phyloP scores from a whole-genome alignment of 2,888 invertebrate genomes.

The Amiota communis region DNA sequence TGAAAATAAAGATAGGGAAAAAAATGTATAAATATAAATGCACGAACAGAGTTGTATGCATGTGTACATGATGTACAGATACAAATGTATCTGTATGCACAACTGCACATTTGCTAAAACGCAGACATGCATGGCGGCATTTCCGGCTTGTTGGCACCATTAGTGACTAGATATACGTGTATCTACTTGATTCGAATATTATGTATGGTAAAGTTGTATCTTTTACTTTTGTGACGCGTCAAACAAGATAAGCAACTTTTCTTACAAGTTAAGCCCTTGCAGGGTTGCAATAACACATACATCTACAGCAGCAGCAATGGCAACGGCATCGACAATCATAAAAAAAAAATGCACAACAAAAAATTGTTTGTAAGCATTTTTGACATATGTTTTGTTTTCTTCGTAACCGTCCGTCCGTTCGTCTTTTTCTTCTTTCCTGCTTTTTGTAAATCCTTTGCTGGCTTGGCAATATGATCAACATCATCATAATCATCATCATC shows the following conservation, averaged over 20 bases:
- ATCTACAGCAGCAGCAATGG: neutral
- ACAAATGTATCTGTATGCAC: conserved; percentile 50
- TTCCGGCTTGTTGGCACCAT: conserved; percentile 68
- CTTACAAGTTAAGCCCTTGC: neutral
- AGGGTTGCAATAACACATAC: neutral
- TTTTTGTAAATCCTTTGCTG: conserved; percentile 55
- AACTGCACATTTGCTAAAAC: conserved; percentile 25
- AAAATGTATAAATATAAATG: neutral
- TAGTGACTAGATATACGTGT: conserved; percentile 48
- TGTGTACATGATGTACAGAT: conserved; percentile 34
- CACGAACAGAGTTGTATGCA: neutral
- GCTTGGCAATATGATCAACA: conserved; percentile 18
- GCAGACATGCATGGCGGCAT: conserved; percentile 67
- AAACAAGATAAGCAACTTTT: conserved; percentile 21
- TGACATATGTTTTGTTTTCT: conserved; percentile 59
- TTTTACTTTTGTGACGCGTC: neutral
- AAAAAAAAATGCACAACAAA: conserved; percentile 39
- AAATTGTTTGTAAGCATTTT: conserved; percentile 63
- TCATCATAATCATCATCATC: neutral
- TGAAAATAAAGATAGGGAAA: conserved; percentile 22
- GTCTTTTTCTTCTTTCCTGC: neutral
- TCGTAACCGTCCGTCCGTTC: conserved; percentile 17
- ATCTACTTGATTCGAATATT: conserved; percentile 8
- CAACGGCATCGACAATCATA: neutral
- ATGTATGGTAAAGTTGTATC: conserved; percentile 10